Conservation (phyloP, 2,797 vertebrate genomes). For the Strix occidentalis region DNA sequence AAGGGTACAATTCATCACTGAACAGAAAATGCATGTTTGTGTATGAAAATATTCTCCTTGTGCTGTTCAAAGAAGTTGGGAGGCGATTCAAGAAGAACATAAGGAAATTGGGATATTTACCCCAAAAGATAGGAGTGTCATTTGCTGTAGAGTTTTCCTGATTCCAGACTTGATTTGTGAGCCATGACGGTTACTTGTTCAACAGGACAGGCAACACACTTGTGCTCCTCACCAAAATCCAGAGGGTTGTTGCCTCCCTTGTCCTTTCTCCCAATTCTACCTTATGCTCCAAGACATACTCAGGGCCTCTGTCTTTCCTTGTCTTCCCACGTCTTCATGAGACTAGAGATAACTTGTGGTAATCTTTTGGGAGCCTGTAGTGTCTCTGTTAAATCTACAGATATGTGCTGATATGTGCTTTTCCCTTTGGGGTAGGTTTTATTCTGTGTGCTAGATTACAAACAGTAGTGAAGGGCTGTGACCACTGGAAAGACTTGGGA, state of each 20-base stretch:
- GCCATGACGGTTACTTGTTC: accelerated
- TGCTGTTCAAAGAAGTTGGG: not conserved
- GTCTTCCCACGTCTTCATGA: not conserved
- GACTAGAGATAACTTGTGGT: not conserved
- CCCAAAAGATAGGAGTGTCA: not conserved
- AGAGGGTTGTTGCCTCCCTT: not conserved
- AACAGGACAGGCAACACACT: not conserved
- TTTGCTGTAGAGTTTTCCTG: not conserved
- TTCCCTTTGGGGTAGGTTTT: not conserved
- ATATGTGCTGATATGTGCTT: not conserved
- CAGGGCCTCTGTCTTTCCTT: not conserved
- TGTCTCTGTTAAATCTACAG: not conserved
- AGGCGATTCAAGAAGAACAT: not conserved
- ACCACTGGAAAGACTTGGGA: not conserved
- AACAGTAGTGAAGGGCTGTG: not conserved
- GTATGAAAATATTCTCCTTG: not conserved
- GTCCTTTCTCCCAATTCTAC: not conserved
- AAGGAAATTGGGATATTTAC: not conserved
- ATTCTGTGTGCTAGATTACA: not conserved
- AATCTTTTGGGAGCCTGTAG: not conserved
- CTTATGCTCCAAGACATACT: not conserved
- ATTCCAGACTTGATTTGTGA: not conserved
- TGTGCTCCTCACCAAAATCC: not conserved
- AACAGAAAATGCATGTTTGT: not conserved
- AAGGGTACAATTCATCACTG: not conserved